These are phyloP conservation scores for Myathropa florea DNA, from an alignment of 2,888 invertebrate species.

Conservation along the genomic window DNA sequence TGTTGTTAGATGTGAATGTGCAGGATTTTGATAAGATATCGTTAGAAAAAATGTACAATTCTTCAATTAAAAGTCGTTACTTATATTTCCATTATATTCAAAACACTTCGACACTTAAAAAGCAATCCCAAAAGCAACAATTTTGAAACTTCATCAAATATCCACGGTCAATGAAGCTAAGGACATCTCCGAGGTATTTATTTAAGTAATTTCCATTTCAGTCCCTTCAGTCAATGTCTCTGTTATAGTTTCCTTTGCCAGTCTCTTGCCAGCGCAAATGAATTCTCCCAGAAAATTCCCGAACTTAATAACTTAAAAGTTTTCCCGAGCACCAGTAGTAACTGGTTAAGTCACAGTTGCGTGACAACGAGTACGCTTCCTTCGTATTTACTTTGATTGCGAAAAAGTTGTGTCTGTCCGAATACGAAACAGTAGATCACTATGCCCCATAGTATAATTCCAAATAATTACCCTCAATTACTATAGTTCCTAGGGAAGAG, in stretches of 20 bases:
- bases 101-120: neutral
- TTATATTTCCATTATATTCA: slow-evolving; percentile 2
- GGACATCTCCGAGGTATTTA: slow-evolving; percentile 43
- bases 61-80: neutral
- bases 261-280: neutral
- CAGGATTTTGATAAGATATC: neutral
- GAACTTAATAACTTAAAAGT: slow-evolving; percentile 48
- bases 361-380: slow-evolving; percentile 50
- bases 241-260: neutral
- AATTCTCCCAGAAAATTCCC: slow-evolving; percentile 32
- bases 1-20: neutral
- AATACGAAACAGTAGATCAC: slow-evolving; percentile 27
- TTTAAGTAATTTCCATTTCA: slow-evolving; percentile 25
- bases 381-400: slow-evolving; percentile 37
- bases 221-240: neutral
- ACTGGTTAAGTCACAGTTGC: slow-evolving; percentile 41
- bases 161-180: slow-evolving; percentile 32
- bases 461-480: slow-evolving; percentile 57
- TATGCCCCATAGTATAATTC: slow-evolving; percentile 40
- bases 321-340: slow-evolving; percentile 34
- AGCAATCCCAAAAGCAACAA: slow-evolving; percentile 33
- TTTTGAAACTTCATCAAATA: slow-evolving; percentile 37
- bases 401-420: slow-evolving; percentile 33
- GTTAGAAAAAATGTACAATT: no score
- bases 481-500: neutral